A percentile compares a stretch with the other conserved stretches of the same genome.
Evolutionary conservation across 2,888 invertebrate genomes (phyloP).

Genomic region (Scrobipalpa atriplicella): DNA sequence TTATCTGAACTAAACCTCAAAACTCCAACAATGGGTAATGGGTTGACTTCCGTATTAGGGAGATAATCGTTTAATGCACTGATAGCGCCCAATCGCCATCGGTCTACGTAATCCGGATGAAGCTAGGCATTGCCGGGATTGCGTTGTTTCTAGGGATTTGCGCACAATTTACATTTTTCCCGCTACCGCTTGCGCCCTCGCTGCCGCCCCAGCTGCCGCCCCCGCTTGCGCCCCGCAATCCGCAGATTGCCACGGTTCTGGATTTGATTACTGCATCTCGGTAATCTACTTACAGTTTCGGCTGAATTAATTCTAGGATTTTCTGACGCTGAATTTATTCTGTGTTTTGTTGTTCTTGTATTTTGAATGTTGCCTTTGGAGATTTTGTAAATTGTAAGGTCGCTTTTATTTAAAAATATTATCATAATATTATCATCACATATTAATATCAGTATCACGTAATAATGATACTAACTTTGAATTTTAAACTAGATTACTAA

Average conservation of each 20-base stretch:
- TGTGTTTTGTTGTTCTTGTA: slow-evolving; percentile 20
- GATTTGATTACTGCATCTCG: slow-evolving; percentile 54
- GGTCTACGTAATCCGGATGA: slow-evolving; percentile 35
- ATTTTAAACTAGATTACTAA: too few relatives aligned
- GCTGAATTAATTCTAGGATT: slow-evolving; percentile 37
- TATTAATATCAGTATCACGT: too few relatives aligned
- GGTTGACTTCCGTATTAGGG: slow-evolving; percentile 4
- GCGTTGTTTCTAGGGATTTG: slow-evolving; percentile 54
- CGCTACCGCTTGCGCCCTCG: slow-evolving; percentile 20
- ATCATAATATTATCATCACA: too few relatives aligned
- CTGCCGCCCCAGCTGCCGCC: slow-evolving; percentile 32
- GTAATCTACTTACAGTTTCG: slow-evolving; percentile 43
- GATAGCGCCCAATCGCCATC: slow-evolving; percentile 24
- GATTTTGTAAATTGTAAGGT: background rate
- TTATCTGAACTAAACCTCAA: background rate
- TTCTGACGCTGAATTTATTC: slow-evolving; percentile 21
- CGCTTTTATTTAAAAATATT: too few relatives aligned
- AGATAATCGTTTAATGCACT: slow-evolving; percentile 8
- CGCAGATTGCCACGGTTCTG: slow-evolving; percentile 40
- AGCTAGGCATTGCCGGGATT: slow-evolving; percentile 41
- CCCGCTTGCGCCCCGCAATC: background rate
- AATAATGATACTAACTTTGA: too few relatives aligned
- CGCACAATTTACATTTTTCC: slow-evolving; percentile 64
- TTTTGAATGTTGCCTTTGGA: slow-evolving; percentile 12
- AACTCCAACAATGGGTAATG: slow-evolving; percentile 1